Percentiles rank a stretch among this genome's conserved stretches.
Evolutionary conservation across 2,888 invertebrate genomes (phyloP).

Genomic region (Epistrophella euchroma): DNA sequence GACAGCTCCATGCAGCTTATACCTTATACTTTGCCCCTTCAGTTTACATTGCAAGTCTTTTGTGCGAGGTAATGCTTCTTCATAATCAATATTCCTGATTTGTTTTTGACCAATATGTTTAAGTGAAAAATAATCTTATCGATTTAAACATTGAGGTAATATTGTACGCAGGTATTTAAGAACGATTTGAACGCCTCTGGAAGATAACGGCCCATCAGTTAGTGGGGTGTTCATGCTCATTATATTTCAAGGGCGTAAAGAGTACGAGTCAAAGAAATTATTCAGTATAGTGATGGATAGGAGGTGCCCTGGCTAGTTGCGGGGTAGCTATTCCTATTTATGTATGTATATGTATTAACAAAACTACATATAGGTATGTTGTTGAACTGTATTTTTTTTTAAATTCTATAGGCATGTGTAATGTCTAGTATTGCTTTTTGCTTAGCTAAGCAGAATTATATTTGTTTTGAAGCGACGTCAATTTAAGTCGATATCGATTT

Average conservation of each 20-base stretch:
- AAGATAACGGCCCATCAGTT: not conserved
- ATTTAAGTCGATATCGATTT: slow-evolving; percentile 55
- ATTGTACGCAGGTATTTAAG: slow-evolving; percentile 1
- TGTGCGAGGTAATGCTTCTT: not conserved
- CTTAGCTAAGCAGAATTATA: slow-evolving; percentile 65
- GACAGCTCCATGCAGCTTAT: not conserved
- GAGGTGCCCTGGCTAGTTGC: not conserved
- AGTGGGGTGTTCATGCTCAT: not conserved
- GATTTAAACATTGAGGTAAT: slow-evolving; percentile 4
- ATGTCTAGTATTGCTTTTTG: slow-evolving; percentile 28
- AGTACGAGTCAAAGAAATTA: not conserved
- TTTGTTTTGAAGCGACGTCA: slow-evolving; percentile 43
- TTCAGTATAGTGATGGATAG: not conserved
- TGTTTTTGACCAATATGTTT: not conserved
- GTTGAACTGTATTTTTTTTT: not conserved
- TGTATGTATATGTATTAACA: not conserved
- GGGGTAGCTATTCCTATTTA: not conserved
- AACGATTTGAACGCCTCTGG: not conserved
- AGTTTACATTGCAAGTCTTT: not conserved
- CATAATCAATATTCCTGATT: not conserved
- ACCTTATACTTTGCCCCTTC: not conserved
- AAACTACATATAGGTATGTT: too few relatives aligned
- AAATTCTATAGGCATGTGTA: not conserved
- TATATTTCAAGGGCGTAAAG: slow-evolving; percentile 18
- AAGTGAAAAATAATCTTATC: slow-evolving; percentile 2